These are phyloP conservation scores for Melinaea menophilus DNA, from an alignment of 2,888 invertebrate genomes.

Conservation along the genomic window DNA sequence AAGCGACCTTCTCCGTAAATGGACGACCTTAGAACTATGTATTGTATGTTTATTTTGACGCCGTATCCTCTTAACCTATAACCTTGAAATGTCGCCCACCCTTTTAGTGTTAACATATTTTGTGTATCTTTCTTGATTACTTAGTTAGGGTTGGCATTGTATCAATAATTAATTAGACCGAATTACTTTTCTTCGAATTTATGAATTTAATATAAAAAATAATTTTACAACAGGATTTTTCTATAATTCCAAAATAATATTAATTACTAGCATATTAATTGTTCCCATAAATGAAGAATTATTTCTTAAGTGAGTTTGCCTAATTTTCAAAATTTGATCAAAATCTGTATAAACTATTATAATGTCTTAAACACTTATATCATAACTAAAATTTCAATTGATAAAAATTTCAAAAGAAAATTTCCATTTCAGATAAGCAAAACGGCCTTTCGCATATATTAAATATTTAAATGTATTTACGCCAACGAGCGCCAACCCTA, in stretches of 20 bases:
- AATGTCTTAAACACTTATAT: too few species aligned
- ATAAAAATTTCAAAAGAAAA: not conserved
- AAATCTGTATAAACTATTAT: too few species aligned
- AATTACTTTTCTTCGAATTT: not conserved
- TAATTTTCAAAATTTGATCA: too few species aligned
- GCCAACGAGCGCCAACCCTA: constrained; percentile 35
- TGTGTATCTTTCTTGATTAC: constrained; percentile 10
- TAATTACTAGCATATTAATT: too few species aligned
- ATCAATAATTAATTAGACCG: not conserved
- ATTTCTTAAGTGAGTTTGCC: too few species aligned
- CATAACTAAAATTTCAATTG: not conserved
- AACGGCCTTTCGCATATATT: not conserved
- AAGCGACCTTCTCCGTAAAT: not conserved
- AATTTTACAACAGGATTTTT: too few species aligned
- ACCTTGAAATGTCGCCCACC: constrained; percentile 29
- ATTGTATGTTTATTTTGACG: constrained; percentile 5
- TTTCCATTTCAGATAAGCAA: not conserved
- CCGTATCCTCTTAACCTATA: constrained; percentile 12
- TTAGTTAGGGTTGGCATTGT: not conserved
- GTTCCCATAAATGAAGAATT: too few species aligned
- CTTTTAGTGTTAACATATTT: constrained; percentile 28
- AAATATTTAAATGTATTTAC: constrained; percentile 4
- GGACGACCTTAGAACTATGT: constrained; percentile 8
- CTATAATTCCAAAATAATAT: too few species aligned
- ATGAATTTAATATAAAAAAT: too few species aligned